Percentiles rank a stretch among this genome's conserved stretches.
phyloP scores from a whole-genome alignment of 2,113 vertebrate species.

The Megaleporinus macrocephalus region DNA sequence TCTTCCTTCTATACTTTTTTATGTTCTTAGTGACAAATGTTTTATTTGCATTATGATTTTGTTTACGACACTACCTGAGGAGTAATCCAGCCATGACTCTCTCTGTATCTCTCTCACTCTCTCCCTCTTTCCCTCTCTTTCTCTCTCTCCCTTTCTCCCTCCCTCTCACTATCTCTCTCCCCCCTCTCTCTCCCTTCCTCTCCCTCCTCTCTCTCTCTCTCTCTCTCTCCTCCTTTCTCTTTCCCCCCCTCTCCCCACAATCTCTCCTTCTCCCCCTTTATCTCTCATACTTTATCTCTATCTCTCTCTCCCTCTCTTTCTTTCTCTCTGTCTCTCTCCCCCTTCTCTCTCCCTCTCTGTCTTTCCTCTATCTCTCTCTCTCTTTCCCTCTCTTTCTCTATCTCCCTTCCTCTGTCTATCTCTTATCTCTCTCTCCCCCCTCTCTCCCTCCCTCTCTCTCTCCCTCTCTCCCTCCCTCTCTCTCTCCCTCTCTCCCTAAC shows the following conservation, averaged over 20 bases:
- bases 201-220: conserved; percentile 51
- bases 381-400: conserved; percentile 6
- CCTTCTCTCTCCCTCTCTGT: not conserved
- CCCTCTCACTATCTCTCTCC: not conserved
- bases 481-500: not conserved
- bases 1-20: too few relatives aligned
- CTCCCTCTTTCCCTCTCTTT: not conserved
- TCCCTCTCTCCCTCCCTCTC: not conserved
- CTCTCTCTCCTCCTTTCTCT: not conserved
- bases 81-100: too few relatives aligned
- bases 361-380: too few relatives aligned
- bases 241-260: not conserved
- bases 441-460: conserved; percentile 7
- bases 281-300: too few relatives aligned
- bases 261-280: too few relatives aligned
- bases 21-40: too few relatives aligned
- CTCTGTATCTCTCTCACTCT: not conserved
- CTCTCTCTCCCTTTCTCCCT: not conserved
- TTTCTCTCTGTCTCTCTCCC: conserved; percentile 28
- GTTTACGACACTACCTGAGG: too few relatives aligned
- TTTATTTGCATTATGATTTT: too few relatives aligned
- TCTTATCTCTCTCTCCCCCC: not conserved
- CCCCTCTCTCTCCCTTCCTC: too few relatives aligned
- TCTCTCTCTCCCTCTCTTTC: conserved; percentile 54
- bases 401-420: too few relatives aligned